phyloP scores from a whole-genome alignment of 2,888 invertebrate genomes.

The Tachina lurida region DNA sequence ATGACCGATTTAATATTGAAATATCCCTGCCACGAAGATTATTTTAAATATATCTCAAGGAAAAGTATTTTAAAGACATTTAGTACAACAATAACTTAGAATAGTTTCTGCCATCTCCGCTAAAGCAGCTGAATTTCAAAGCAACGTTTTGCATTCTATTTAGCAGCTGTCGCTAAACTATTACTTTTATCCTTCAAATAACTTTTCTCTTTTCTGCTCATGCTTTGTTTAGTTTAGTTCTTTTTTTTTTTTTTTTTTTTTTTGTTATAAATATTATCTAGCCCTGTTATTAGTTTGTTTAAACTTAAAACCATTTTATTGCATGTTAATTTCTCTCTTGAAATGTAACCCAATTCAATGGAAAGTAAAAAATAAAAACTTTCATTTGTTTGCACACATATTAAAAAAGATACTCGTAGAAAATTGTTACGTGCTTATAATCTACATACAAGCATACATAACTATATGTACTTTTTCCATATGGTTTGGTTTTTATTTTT shows the following conservation, averaged over 20 bases:
- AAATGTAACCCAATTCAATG: slow-evolving; percentile 68
- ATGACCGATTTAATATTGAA: too few species aligned
- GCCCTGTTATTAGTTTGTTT: slow-evolving; percentile 48
- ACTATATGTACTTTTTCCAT: slow-evolving; percentile 25
- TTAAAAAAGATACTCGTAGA: slow-evolving; percentile 51
- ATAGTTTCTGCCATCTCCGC: too few species aligned
- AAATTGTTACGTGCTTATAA: slow-evolving; percentile 33
- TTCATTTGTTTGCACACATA: slow-evolving; percentile 62
- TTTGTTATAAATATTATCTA: slow-evolving; percentile 63
- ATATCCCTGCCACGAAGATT: too few species aligned
- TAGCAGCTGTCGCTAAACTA: too few species aligned
- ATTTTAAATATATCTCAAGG: too few species aligned
- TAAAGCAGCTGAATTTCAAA: too few species aligned
- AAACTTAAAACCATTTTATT: slow-evolving; percentile 65
- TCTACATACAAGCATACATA: too few species aligned
- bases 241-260: background rate
- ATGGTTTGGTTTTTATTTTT: slow-evolving; percentile 26
- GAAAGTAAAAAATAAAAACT: slow-evolving; percentile 39
- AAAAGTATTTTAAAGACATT: too few species aligned
- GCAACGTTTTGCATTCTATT: too few species aligned
- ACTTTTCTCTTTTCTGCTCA: too few species aligned
- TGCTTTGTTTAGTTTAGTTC: background rate
- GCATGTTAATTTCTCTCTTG: slow-evolving; percentile 70
- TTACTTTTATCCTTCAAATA: too few species aligned
- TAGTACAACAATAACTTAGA: too few species aligned